Evolutionary conservation across 2,797 vertebrate species (phyloP), one percentile per base, ranked within the genome.

Genomic region (Gastrophryne carolinensis): DNA sequence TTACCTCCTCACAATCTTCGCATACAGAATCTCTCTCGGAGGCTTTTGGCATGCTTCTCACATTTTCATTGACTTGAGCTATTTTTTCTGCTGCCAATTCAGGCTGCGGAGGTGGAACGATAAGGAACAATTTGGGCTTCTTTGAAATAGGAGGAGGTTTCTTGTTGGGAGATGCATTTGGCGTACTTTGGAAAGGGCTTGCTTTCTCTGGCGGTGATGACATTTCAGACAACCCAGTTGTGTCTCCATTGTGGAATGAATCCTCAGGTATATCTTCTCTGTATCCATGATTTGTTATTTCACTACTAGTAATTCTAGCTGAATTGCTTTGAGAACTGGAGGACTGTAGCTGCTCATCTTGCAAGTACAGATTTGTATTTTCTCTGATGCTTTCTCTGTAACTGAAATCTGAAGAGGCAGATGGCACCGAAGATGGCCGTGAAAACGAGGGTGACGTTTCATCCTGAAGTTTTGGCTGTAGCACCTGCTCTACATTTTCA

Each of bases 111-210:
- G 89, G 86, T 78, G 91, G 88, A 68, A 93, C 88, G 73, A 88
- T 67, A 2, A 94, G 87, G 29, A 89, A 89, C 71, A 98, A 86
- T 88, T 93, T 95, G 83, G 97, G 96, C 84, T 98, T 99, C 90
- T 96, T 98, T 79, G 91, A 93, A 82, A 95, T 78, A 37, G 89
- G 90, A 72, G 96, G 95, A 11, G 96, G 96, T 74, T 92, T 96
- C 85, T 92, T 95, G 87, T 87, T 92, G 89, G 86, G 89, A 63
- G 74, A 89, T 80, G 54, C 73, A 80, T 80, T 87, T 79, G 81
- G 79, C 79, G 81, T 78, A 72, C 85, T 85, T 23, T 76, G 5
- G 1, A 86, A 83, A 73, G 81, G 84, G 23, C 78, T 54, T 0
- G 81, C 66, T 52, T 82, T 80, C 12, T 79, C 83, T 73, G 79